Evolutionary conservation across 2,113 vertebrate genomes (phyloP).

Genomic region (Phoenicopterus ruber): DNA sequence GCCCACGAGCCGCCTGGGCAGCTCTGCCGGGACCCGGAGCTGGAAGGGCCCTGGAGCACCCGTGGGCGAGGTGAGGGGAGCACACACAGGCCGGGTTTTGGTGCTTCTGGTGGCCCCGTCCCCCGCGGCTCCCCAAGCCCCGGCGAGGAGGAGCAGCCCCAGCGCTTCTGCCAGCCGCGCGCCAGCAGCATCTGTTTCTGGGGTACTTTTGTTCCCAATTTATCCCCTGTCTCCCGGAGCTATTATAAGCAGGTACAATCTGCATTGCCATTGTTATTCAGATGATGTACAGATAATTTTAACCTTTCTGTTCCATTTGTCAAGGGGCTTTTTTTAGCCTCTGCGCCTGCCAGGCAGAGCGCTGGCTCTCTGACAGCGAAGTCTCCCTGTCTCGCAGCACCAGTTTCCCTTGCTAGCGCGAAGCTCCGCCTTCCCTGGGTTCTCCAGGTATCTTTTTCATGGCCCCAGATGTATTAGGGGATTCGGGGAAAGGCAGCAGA

Average conservation of each 20-base stretch:
- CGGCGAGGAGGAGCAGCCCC: not conserved
- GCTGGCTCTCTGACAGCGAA: not conserved
- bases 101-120: not conserved
- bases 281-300: slow-evolving; percentile 66
- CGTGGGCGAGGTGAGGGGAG: not conserved
- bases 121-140: accelerated
- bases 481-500: not conserved
- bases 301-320: slow-evolving; percentile 65
- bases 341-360: not conserved
- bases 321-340: slow-evolving; percentile 59
- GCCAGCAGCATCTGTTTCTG: not conserved
- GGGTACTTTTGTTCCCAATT: slow-evolving; percentile 54
- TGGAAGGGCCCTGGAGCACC: not conserved
- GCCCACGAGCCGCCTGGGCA: not conserved
- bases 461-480: not conserved
- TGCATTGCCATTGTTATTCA: slow-evolving; percentile 66
- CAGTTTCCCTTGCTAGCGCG: not conserved
- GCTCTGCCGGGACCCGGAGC: accelerated
- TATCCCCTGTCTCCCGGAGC: slow-evolving; percentile 50
- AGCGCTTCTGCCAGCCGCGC: not conserved
- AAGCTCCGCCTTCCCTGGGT: not conserved
- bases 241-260: slow-evolving; percentile 61
- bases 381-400: not conserved
- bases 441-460: not conserved
- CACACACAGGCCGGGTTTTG: not conserved